phyloP scores from a whole-genome alignment of 2,888 invertebrate species.

The Lordiphosa andalusiaca region DNA sequence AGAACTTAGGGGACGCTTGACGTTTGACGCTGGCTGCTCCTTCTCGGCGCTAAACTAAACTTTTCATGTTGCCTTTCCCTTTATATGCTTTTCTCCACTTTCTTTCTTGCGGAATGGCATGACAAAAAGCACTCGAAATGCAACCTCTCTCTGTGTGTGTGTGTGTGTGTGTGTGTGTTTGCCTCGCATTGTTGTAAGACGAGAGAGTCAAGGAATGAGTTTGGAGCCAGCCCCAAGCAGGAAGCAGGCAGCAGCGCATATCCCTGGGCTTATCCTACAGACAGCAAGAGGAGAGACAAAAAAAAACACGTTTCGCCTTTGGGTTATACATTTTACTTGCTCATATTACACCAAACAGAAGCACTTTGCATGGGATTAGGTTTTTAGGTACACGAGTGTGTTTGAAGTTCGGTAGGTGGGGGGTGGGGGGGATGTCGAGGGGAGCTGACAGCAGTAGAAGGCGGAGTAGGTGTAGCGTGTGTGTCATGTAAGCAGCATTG shows the following conservation, averaged over 20 bases:
- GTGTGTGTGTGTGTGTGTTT: conserved; percentile 13
- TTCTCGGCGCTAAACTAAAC: conserved; percentile 23
- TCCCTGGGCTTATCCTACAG: conserved; percentile 60
- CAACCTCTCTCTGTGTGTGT: too few species aligned
- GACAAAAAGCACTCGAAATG: conserved; percentile 31
- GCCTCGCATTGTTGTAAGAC: conserved; percentile 44
- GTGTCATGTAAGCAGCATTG: conserved; percentile 3
- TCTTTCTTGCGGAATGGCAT: conserved; percentile 35
- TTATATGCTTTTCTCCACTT: conserved; percentile 22
- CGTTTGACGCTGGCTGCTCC: conserved; percentile 37
- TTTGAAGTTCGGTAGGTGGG: conserved; percentile 21
- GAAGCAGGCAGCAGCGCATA: conserved; percentile 27
- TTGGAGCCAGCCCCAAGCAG: conserved; percentile 3
- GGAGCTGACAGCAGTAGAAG: neutral
- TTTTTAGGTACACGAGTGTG: conserved; percentile 39
- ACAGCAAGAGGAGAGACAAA: neutral
- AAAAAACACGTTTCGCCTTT: conserved; percentile 34
- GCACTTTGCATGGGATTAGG: conserved; percentile 67
- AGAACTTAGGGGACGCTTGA: conserved; percentile 42
- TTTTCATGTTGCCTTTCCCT: conserved; percentile 31
- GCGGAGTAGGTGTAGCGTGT: neutral
- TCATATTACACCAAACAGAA: conserved; percentile 61
- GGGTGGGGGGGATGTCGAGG: too few species aligned
- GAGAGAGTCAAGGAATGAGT: conserved; percentile 23
- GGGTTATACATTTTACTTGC: conserved; percentile 55